Conservation (phyloP, 2,888 invertebrate genomes). For the Nowickia ferox region DNA sequence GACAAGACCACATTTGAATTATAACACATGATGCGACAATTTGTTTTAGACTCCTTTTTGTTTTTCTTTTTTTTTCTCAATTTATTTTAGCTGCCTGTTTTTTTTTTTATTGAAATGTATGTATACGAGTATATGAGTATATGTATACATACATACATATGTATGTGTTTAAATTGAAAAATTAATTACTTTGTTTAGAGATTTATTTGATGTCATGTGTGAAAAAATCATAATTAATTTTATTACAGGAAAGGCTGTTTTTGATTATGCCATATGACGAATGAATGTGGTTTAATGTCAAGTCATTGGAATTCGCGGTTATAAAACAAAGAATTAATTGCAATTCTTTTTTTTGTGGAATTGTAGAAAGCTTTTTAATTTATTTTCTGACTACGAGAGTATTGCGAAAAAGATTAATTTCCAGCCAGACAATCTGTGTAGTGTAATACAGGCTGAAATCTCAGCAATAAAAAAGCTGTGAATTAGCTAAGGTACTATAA, state of each 20-base stretch:
- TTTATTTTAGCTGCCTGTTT: conserved; percentile 9
- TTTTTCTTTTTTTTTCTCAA: neutral
- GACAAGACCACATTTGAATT: conserved; percentile 47
- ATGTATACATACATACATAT: no score
- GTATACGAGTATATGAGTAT: no score
- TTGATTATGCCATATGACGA: conserved; percentile 26
- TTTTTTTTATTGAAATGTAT: neutral
- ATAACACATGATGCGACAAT: conserved; percentile 50
- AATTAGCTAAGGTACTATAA: no score
- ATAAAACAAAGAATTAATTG: conserved; percentile 4
- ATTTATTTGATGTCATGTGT: conserved; percentile 27
- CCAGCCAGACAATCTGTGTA: no score
- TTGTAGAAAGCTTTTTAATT: no score
- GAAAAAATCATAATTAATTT: neutral
- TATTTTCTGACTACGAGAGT: neutral
- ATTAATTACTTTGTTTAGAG: conserved; percentile 32
- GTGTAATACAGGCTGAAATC: no score
- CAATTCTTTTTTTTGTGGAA: neutral
- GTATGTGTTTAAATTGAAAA: neutral
- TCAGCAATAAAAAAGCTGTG: no score
- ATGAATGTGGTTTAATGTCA: conserved; percentile 26
- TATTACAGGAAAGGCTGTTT: conserved; percentile 23
- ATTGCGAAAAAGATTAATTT: no score
- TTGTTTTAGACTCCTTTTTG: conserved; percentile 11
- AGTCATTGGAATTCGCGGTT: conserved; percentile 27